A percentile compares a stretch with the other conserved stretches of the same genome.
These are phyloP conservation scores for Ophraella communa DNA, from an alignment of 2,888 invertebrate species.

Conservation along the genomic window DNA sequence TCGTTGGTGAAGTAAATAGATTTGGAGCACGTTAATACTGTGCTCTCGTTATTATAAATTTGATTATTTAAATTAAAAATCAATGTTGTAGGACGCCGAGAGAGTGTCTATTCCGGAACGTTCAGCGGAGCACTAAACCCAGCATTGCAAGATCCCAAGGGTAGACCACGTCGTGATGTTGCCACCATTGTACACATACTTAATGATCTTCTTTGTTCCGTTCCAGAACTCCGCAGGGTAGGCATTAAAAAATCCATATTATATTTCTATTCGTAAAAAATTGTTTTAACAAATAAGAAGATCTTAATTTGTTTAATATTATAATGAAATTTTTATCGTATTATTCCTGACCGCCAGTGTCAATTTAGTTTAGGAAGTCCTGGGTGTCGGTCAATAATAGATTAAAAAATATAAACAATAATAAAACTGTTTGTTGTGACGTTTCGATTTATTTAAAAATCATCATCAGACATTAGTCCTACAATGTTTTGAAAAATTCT, in stretches of 20 bases:
- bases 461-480: no score
- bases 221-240: conserved; percentile 63
- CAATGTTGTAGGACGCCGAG: conserved; percentile 80
- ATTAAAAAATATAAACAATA: no score
- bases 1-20: not conserved
- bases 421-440: no score
- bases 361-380: no score
- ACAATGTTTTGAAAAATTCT: no score
- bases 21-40: no score
- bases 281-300: no score
- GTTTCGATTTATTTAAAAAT: no score
- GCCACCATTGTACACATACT: conserved; percentile 95
- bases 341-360: no score
- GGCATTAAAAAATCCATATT: conserved; percentile 43
- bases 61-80: not conserved
- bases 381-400: no score
- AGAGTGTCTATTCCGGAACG: conserved; percentile 95
- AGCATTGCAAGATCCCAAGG: conserved; percentile 88
- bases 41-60: not conserved
- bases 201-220: conserved; percentile 90
- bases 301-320: no score
- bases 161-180: conserved; percentile 91
- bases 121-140: conserved; percentile 95
- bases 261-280: not conserved
- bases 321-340: no score